Conservation (phyloP, 2,797 vertebrate genomes). For the Spheniscus humboldti region DNA sequence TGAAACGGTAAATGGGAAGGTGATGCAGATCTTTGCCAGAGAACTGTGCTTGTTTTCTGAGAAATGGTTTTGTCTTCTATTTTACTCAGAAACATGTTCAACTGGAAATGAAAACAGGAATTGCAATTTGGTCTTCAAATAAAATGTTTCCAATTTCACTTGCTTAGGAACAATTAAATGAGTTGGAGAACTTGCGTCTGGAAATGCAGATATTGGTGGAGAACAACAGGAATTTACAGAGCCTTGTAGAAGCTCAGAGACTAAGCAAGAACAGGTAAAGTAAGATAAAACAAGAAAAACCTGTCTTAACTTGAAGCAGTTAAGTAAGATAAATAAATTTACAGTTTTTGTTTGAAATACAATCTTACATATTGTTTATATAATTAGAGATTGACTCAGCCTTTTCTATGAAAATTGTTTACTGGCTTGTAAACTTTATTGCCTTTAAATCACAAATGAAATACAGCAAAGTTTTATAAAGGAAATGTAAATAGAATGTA, state of each 20-base stretch:
- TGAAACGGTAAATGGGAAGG: background rate
- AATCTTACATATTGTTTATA: background rate
- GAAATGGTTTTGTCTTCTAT: background rate
- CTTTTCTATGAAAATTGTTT: background rate
- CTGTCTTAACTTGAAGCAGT: background rate
- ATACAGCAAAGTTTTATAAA: background rate
- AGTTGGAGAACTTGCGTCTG: constrained; percentile 81
- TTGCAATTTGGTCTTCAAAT: background rate
- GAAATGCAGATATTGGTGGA: constrained; percentile 85
- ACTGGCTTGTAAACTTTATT: background rate
- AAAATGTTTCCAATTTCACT: background rate
- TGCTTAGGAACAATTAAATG: constrained; percentile 81
- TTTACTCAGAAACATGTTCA: background rate
- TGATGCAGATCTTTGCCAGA: background rate
- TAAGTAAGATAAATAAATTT: background rate
- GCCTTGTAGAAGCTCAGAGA: constrained; percentile 59
- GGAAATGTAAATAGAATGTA: background rate
- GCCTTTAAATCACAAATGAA: background rate
- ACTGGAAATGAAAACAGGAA: background rate
- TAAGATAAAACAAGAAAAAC: background rate
- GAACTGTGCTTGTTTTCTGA: background rate
- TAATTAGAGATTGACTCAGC: background rate
- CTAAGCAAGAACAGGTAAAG: constrained; percentile 64
- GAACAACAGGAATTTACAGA: constrained; percentile 81
- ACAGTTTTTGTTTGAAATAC: background rate